Conservation (phyloP, 64 coral and sea anemone species). For the Stylophora pistillata region DNA sequence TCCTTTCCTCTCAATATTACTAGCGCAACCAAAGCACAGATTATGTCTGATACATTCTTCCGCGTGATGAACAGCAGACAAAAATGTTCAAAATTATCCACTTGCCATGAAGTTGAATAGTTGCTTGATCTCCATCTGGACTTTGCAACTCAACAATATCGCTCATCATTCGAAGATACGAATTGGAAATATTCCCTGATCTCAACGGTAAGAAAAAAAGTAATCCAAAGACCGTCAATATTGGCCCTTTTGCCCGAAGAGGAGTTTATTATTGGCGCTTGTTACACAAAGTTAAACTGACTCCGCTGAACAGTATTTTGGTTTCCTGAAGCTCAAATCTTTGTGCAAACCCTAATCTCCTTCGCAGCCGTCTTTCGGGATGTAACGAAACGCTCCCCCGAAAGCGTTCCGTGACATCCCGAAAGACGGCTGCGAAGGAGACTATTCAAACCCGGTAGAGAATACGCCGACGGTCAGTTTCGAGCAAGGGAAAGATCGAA, state of each 20-base stretch:
- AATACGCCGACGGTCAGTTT: too few species aligned
- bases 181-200: background rate
- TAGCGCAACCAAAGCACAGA: background rate
- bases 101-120: constrained; percentile 73
- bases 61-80: background rate
- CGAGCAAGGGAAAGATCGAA: too few species aligned
- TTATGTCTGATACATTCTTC: background rate
- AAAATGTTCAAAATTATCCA: background rate
- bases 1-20: background rate
- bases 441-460: too few species aligned
- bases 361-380: too few species aligned
- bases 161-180: constrained; percentile 32
- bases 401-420: too few species aligned
- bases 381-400: too few species aligned
- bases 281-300: background rate
- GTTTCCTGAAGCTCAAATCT: too few species aligned
- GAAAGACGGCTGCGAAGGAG: too few species aligned
- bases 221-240: too few species aligned
- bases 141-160: constrained; percentile 39
- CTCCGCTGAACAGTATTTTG: too few species aligned
- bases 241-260: background rate
- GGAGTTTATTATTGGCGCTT: background rate
- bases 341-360: too few species aligned
- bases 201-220: background rate
- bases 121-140: constrained; percentile 55